Percentiles rank a stretch among this genome's conserved stretches.
These are phyloP conservation scores for Mesoclemmys tuberculata DNA, from an alignment of 2,113 vertebrate species.

Conservation along the genomic window DNA sequence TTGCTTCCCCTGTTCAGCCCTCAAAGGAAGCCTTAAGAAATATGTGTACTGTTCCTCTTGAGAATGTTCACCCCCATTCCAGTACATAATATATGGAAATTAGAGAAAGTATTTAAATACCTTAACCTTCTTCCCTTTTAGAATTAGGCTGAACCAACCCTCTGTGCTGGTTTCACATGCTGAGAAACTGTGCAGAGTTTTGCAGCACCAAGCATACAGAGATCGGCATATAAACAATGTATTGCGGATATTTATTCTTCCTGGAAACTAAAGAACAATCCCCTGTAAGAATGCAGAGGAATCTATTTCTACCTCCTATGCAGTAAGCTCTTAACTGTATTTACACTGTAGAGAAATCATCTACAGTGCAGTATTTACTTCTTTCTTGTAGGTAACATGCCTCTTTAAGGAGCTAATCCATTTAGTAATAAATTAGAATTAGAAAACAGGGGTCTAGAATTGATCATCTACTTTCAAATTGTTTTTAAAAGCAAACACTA, in stretches of 20 bases:
- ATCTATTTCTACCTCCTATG: neutral
- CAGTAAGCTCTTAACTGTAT: neutral
- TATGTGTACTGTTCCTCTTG: fast-evolving
- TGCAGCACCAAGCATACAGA: neutral
- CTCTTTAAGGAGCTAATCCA: neutral
- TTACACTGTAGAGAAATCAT: neutral
- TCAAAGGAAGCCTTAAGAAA: neutral
- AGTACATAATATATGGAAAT: neutral
- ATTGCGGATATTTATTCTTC: neutral
- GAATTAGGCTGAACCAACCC: neutral
- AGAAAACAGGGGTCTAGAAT: neutral
- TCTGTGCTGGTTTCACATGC: neutral
- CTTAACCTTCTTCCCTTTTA: neutral
- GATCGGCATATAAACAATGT: fast-evolving
- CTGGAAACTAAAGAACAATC: neutral
- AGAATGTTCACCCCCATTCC: neutral
- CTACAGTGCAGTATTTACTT: neutral
- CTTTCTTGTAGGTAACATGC: neutral
- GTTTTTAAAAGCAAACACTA: neutral
- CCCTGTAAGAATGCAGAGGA: neutral
- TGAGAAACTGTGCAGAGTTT: neutral
- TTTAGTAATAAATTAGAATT: neutral
- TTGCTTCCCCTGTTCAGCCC: neutral
- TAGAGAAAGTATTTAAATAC: neutral
- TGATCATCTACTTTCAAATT: neutral